Base-by-base conservation (phyloP, 2,113 vertebrate species). In the Seriola quinqueradiata region DNA sequence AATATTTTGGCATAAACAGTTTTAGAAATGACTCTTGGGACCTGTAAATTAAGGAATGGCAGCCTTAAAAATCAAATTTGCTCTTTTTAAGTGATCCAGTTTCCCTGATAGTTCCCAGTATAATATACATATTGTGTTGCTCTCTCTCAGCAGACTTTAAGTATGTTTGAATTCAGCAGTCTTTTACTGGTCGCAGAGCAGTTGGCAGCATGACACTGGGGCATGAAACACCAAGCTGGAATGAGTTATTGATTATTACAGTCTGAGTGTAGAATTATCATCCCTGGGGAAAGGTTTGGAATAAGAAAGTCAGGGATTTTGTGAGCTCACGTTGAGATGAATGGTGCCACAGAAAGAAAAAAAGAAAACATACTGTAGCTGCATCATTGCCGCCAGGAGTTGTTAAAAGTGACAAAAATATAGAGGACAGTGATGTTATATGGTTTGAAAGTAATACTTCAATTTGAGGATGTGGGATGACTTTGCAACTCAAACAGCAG, bases 241-340 rank as follows among this genome's bases (percentile, higher is more conserved):
- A 80, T 81, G 73, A 86, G 60, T 90, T 86, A 85, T 81, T 86
- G 87, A 89, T 89, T 72, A 79, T 50, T 77, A 71, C 55, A 73
- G 52, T 67, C 65, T 66, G 36, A 23, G 3, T 50, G 48, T 34
- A 66, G 58, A 82, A 79, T 82, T 75, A 75, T 84, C 42, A 38
- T 78, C 73, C 59, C 48, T 3, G 8, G 54, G 44, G 61, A 86
- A 66, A 63, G 42, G 55, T 59, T 40, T 17, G 8, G 12, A 67
- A 55, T 44, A 66, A 61, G 50, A 81, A 71, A 75, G 58, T 66
- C 5, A 23, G 36, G 11, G 34, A 69, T 70, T 87, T 81, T 68
- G 67, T 57, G 32, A 59, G 64, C 58, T 80, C 54, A 42, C 36
- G 60, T 59, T 55, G 16, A 79, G 57, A 54, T 69, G 25, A 82